phyloP scores from a whole-genome alignment of 2,888 invertebrate species.

The Philopedon plagiatum region DNA sequence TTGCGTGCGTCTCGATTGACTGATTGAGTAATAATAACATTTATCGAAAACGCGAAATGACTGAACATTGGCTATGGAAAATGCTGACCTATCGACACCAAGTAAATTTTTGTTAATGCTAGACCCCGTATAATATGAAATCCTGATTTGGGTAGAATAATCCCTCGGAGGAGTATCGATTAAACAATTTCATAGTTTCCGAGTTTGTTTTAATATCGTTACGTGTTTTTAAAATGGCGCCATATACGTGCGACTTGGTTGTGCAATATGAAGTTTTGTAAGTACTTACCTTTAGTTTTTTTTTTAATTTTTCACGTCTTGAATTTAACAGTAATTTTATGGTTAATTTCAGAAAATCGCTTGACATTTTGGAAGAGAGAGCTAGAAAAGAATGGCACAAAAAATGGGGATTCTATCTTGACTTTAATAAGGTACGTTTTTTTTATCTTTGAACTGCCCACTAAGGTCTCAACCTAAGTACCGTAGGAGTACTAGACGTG shows the following conservation, averaged over 20 bases:
- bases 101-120: no score
- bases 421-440: constrained; percentile 60
- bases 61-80: no score
- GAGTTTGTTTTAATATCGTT: no score
- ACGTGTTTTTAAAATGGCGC: background rate
- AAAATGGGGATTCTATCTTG: constrained; percentile 64
- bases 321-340: background rate
- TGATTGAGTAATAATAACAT: no score
- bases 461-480: no score
- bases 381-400: constrained; percentile 60
- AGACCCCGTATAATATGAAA: no score
- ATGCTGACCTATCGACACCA: no score
- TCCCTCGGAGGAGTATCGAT: background rate
- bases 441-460: no score
- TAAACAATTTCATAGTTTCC: background rate
- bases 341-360: constrained; percentile 61
- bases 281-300: background rate
- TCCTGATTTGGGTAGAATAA: background rate
- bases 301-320: background rate
- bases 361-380: constrained; percentile 61
- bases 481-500: no score
- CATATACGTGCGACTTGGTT: constrained; percentile 7
- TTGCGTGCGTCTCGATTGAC: no score
- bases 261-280: constrained; percentile 32
- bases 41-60: no score